Base-by-base conservation (phyloP, 2,113 vertebrate species). In the Lepus europaeus region DNA sequence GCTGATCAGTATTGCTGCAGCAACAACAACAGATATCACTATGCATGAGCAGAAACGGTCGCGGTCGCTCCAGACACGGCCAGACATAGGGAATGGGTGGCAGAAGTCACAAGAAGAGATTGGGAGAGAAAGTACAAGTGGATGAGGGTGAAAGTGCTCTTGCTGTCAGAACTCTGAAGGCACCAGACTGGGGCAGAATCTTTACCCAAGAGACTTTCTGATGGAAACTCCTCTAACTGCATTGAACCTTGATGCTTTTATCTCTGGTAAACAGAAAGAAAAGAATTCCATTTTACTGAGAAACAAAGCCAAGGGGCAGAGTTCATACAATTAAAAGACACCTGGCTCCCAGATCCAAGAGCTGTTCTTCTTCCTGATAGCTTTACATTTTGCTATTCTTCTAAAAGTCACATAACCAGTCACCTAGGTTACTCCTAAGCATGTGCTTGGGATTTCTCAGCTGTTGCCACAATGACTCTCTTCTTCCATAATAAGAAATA, bases 381-480 rank as follows among this genome's bases (percentile, higher is more conserved):
- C 29, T 92, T 89, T 77, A 93, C 80, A 56, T 29, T n/a, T 79
- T 83, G 29, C 31, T 53, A 19, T 72, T 91, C n/a, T 86, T 82
- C 74, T 27, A 90, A 83, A 91, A 76, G n/a, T 64, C 25, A 80
- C 49, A 39, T 25, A 87, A 93, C 63, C 81, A 87, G 92, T 64
- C 11, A 88, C 36, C 31, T 53, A 91, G 9, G 20, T 64, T 56
- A 63, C 72, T 95, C 25, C 13, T n/a, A 19, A 10, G 29, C 27
- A 59, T 20, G 39, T 56, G 22, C n/a, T 94, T 87, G 77, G 45
- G 77, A 77, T 81, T 85, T 53, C 49, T 20, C 53, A 87, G 39
- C 59, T 45, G 23, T 53, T 77, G 36, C 17, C 49, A 39, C 6
- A 74, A 25, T 31, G 61, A 78, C 9, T 90, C 12, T 68, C 72